Evolutionary conservation across 1,140 invertebrate species (phyloP), one percentile per base, ranked within the genome.

Genomic region (Hycleus cichorii): DNA sequence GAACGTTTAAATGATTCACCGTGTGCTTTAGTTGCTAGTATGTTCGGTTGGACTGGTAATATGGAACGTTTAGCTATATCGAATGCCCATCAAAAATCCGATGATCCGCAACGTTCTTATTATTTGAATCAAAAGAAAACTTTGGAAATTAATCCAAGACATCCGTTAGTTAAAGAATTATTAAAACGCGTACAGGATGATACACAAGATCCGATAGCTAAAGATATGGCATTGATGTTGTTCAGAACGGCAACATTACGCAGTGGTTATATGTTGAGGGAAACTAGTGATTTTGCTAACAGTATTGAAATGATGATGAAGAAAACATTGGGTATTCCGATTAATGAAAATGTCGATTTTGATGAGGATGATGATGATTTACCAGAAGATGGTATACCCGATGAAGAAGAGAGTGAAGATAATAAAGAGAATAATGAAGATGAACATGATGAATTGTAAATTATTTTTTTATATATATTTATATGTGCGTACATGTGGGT

Each of bases 31-130:
- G 93, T 98, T n/a, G 95, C 96, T 44, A 90, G 89, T 58, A 89
- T 93, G 78, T 98, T 95, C 74, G 95, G 95, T 52, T 96, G 94
- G 95, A 97, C 95, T 65, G 97, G 95, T 57, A 99, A 99, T 73
- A 99, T 99, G 97, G 97, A 99, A 76, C 82, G 96, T 51, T 82
- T 99, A 47, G 95, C 95, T 51, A 81, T 93, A 61, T 94, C 93
- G 8, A 97, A 99, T 75, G 95, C 97, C 12, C 97, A 98, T 77
- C 93, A 96, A 69, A 98, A 98, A 76, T 76, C 90, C 3, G 88
- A 97, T 69, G 96, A 98, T 80, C 84, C 92, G 8, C 90, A 93
- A 64, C 86, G 90, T 70, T 83, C 76, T 53, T 96, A 95, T 75
- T 98, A 99, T 71, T 77, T 97, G 8, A 90, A 86, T 63, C 95